Percentiles rank a stretch among this genome's conserved stretches.
These are phyloP conservation scores for Flabesymbios commensalis DNA, from an alignment of 2,888 invertebrate genomes.

Conservation along the genomic window DNA sequence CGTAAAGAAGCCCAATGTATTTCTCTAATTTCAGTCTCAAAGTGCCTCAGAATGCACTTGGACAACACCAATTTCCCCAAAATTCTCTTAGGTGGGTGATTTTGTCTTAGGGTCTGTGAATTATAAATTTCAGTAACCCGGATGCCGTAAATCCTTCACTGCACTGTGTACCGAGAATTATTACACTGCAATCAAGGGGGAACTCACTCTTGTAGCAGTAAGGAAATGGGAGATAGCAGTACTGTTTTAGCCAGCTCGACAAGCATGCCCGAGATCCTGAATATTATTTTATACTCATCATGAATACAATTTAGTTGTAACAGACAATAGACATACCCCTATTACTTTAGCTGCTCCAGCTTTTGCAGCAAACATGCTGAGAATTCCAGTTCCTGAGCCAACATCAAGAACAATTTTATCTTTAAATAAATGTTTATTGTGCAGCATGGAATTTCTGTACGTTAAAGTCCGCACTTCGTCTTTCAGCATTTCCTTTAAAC, in stretches of 20 bases:
- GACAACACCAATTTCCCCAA: no score
- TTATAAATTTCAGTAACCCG: no score
- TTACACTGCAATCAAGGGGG: no score
- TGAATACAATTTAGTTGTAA: neutral
- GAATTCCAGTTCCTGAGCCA: conserved; percentile 97
- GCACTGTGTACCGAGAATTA: no score
- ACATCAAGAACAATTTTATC: conserved; percentile 92
- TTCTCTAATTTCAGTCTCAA: no score
- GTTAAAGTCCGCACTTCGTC: conserved; percentile 98
- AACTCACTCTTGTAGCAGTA: no score
- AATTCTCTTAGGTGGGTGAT: no score
- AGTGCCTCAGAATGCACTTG: no score
- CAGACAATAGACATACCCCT: conserved; percentile 65
- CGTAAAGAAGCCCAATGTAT: no score
- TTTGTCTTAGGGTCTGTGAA: no score
- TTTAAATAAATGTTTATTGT: conserved; percentile 97
- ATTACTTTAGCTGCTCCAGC: conserved; percentile 94
- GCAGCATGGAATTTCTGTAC: conserved; percentile 98
- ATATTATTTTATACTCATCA: neutral
- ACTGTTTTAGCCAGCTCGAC: neutral
- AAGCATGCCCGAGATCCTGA: conserved; percentile 1
- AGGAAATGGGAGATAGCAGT: conserved; percentile 8
- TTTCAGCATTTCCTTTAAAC: conserved; percentile 90
- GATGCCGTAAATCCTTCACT: no score
- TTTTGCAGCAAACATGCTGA: conserved; percentile 99